These are phyloP conservation scores for Diabrotica undecimpunctata DNA, from an alignment of 1,140 invertebrate species.

Conservation along the genomic window DNA sequence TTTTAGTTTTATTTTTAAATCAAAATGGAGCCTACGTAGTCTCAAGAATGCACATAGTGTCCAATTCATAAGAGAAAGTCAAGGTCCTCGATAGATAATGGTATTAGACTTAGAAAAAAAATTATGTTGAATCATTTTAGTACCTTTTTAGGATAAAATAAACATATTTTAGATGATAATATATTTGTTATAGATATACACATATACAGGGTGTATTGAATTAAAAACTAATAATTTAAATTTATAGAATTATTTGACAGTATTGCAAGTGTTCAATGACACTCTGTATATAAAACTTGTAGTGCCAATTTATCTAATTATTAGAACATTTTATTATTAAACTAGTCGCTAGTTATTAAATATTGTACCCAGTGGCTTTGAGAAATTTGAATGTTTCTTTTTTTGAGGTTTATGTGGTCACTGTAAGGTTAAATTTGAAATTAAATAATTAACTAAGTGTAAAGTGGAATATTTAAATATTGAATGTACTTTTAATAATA, in stretches of 20 bases:
- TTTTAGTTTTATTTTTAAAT: not conserved
- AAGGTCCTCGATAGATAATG: not conserved
- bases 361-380: constrained; percentile 9
- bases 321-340: not conserved
- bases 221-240: not conserved
- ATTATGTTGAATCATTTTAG: not conserved
- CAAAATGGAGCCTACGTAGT: not conserved
- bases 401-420: constrained; percentile 14
- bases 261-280: not conserved
- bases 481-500: not conserved
- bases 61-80: not conserved
- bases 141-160: constrained; percentile 6
- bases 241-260: not conserved
- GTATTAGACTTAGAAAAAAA: not conserved
- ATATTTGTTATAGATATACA: constrained; percentile 4
- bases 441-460: not conserved
- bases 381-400: constrained; percentile 4
- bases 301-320: not conserved
- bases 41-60: not conserved
- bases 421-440: constrained; percentile 15
- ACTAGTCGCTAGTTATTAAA: not conserved
- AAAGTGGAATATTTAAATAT: constrained; percentile 13
- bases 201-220: constrained; percentile 9
- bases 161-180: constrained; percentile 12
- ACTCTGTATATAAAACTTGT: not conserved